These are phyloP conservation scores for Catharus bicknelli DNA, from an alignment of 2,113 vertebrate species.

Conservation along the genomic window DNA sequence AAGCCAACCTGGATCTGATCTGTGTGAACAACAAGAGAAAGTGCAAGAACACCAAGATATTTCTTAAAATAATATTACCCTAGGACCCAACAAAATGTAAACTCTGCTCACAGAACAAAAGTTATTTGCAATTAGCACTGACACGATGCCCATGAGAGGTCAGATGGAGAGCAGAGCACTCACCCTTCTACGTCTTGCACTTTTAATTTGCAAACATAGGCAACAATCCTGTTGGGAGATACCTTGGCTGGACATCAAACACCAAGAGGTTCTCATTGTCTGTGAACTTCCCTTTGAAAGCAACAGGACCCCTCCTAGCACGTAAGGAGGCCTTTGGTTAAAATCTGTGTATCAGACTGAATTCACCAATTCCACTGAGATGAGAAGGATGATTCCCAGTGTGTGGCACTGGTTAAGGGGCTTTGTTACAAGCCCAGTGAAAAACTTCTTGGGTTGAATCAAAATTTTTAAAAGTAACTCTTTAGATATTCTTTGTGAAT, in stretches of 20 bases:
- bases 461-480: neutral
- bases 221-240: neutral
- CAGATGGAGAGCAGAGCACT: conserved; percentile 26
- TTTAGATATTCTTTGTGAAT: neutral
- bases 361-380: neutral
- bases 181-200: neutral
- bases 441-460: neutral
- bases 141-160: neutral
- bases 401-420: neutral
- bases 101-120: neutral
- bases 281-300: conserved; percentile 33
- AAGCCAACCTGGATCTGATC: conserved; percentile 38
- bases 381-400: neutral
- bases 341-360: neutral
- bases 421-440: neutral
- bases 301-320: neutral
- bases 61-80: conserved; percentile 55
- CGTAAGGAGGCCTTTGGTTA: neutral
- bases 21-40: conserved; percentile 54
- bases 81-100: conserved; percentile 13
- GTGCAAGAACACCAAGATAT: neutral
- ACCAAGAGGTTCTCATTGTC: conserved; percentile 12
- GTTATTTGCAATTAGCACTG: conserved; percentile 18
- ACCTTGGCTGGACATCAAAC: conserved; percentile 18
- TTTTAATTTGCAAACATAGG: conserved; percentile 32